phyloP scores from a whole-genome alignment of 2,797 vertebrate species.

The Pangasius macronema region DNA sequence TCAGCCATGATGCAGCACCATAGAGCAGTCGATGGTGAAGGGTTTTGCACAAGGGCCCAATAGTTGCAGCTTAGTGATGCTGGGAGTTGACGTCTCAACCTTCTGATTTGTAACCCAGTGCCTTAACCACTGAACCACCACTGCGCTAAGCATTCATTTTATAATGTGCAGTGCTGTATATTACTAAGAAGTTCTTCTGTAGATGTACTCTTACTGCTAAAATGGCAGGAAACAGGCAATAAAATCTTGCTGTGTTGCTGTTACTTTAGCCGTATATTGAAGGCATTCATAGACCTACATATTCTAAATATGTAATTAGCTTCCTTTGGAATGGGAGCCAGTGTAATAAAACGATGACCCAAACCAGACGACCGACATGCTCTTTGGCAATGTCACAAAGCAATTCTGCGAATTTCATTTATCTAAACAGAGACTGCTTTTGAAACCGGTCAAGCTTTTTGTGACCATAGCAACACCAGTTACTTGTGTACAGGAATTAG shows the following conservation, averaged over 20 bases:
- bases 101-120: background rate
- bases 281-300: constrained; percentile 37
- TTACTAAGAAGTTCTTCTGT: background rate
- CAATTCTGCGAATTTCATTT: constrained; percentile 28
- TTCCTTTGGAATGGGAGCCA: constrained; percentile 30
- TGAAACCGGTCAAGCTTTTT: constrained; percentile 27
- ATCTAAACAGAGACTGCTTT: constrained; percentile 33
- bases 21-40: background rate
- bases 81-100: background rate
- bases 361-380: constrained; percentile 23
- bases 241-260: constrained; percentile 12
- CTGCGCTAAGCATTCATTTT: background rate
- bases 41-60: background rate
- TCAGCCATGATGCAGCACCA: background rate
- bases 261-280: constrained; percentile 33
- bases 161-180: background rate
- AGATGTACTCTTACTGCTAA: background rate
- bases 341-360: constrained; percentile 19
- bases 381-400: background rate
- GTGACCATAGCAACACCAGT: background rate
- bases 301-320: constrained; percentile 50
- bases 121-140: constrained; percentile 8
- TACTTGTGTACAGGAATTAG: constrained; percentile 16
- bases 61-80: background rate
- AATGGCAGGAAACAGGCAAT: constrained; percentile 1